A percentile compares a stretch with the other conserved stretches of the same genome.
These are phyloP conservation scores for Karalla daura DNA, from an alignment of 2,797 vertebrate genomes.

Conservation along the genomic window DNA sequence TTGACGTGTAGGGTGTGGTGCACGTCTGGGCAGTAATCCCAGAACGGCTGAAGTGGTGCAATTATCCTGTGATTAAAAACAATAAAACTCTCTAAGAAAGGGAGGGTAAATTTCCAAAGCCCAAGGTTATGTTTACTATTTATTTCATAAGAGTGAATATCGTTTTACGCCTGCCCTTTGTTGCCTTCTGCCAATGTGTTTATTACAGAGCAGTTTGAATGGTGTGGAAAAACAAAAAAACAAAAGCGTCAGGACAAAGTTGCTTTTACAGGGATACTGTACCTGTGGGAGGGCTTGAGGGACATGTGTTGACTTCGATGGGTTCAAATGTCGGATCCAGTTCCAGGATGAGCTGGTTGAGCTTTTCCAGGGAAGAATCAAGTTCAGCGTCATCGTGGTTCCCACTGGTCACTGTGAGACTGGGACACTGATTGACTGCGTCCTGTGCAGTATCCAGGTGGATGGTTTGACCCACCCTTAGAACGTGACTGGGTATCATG, in stretches of 20 bases:
- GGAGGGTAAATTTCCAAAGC: constrained; percentile 46
- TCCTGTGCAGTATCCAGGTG: constrained; percentile 64
- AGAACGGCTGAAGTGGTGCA: constrained; percentile 39
- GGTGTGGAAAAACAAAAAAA: not conserved
- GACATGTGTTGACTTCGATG: constrained; percentile 53
- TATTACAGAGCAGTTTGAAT: not conserved
- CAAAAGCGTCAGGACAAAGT: not conserved
- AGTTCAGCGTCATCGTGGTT: constrained; percentile 74
- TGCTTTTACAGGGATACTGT: not conserved
- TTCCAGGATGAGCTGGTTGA: constrained; percentile 92
- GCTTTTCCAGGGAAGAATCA: constrained; percentile 87
- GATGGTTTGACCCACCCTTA: constrained; percentile 86
- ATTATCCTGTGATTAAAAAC: constrained; percentile 36
- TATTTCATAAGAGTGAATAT: not conserved
- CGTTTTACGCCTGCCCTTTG: not conserved
- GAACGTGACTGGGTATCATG: constrained; percentile 84
- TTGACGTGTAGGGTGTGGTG: constrained; percentile 53
- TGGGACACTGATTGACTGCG: constrained; percentile 27
- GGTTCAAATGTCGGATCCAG: constrained; percentile 91
- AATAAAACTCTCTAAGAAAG: constrained; percentile 5
- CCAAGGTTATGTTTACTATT: constrained; percentile 19
- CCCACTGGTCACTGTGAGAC: constrained; percentile 18
- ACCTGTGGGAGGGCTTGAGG: constrained; percentile 65
- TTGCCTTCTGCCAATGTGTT: not conserved
- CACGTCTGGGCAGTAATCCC: constrained; percentile 44